phyloP scores from a whole-genome alignment of 1,140 invertebrate genomes.

The Planococcus citri region DNA sequence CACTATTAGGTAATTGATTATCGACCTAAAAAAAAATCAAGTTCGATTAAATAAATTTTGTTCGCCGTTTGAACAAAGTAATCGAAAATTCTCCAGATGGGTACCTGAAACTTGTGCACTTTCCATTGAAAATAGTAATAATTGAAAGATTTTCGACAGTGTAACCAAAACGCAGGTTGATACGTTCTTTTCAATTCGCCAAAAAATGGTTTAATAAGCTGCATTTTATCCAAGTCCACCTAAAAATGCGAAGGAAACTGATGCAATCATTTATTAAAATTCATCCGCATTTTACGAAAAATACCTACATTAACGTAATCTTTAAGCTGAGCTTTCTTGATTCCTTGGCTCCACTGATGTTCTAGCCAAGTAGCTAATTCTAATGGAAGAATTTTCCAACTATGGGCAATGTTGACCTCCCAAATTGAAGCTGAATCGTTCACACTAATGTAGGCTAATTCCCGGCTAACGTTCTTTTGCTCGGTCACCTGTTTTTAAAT shows the following conservation, averaged over 20 bases:
- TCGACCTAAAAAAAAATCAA: conserved; percentile 49
- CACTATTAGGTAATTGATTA: conserved; percentile 63
- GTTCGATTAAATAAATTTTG: too few species aligned
- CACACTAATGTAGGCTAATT: conserved; percentile 52
- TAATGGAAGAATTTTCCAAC: conserved; percentile 61
- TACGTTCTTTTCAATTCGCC: conserved; percentile 60
- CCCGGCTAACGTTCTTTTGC: conserved; percentile 30
- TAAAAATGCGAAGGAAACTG: conserved; percentile 34
- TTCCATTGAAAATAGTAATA: conserved; percentile 54
- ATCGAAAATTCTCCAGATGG: too few species aligned
- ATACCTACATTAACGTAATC: conserved; percentile 46
- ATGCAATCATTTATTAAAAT: conserved; percentile 22
- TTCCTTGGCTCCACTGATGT: conserved; percentile 56
- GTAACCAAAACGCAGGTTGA: conserved; percentile 60
- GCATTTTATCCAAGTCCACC: conserved; percentile 72
- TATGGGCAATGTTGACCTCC: conserved; percentile 65
- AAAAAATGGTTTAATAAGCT: conserved; percentile 76
- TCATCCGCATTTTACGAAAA: conserved; percentile 15
- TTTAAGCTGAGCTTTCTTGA: conserved; percentile 57
- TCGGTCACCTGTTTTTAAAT: conserved; percentile 30
- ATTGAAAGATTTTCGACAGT: conserved; percentile 54
- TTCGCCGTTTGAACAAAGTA: not conserved
- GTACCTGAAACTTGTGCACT: conserved; percentile 51
- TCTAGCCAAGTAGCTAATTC: conserved; percentile 69
- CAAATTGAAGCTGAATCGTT: conserved; percentile 57